These are phyloP conservation scores for Mustela nigripes DNA, from an alignment of 2,113 vertebrate species.

Conservation along the genomic window DNA sequence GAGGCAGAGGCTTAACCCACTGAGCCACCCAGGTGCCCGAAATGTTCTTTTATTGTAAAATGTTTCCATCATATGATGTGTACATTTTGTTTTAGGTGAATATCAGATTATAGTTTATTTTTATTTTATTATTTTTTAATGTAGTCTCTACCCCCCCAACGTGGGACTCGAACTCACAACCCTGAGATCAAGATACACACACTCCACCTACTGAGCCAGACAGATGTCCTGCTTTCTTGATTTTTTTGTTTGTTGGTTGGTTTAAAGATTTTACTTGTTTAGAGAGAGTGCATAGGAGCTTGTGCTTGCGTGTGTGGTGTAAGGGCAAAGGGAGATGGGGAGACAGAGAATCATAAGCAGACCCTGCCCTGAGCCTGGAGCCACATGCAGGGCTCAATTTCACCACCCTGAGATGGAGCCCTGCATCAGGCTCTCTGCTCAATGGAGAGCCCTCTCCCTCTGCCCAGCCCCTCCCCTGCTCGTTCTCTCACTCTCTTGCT, in stretches of 20 bases:
- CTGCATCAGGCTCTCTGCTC: background rate
- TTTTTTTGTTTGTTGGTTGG: background rate
- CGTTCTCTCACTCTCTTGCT: background rate
- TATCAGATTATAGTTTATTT: conserved; percentile 44
- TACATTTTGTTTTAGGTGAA: conserved; percentile 44
- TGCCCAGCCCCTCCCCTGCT: background rate
- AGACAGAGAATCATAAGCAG: background rate
- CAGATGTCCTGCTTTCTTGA: background rate
- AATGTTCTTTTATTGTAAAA: conserved; percentile 31
- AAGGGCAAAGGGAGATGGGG: background rate
- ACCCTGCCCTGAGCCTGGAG: background rate
- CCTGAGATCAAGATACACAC: background rate
- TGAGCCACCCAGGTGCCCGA: background rate
- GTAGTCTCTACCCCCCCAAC: background rate
- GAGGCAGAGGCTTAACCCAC: no score
- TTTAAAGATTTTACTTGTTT: background rate
- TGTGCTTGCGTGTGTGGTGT: background rate
- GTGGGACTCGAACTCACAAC: background rate
- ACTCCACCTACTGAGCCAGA: background rate
- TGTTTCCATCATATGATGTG: background rate
- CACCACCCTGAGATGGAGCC: background rate
- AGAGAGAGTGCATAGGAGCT: background rate
- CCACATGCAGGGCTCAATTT: background rate
- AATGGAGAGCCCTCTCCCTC: background rate
- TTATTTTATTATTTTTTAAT: background rate